These are phyloP conservation scores for Oreortyx pictus DNA, from an alignment of 2,797 vertebrate species.

Conservation along the genomic window DNA sequence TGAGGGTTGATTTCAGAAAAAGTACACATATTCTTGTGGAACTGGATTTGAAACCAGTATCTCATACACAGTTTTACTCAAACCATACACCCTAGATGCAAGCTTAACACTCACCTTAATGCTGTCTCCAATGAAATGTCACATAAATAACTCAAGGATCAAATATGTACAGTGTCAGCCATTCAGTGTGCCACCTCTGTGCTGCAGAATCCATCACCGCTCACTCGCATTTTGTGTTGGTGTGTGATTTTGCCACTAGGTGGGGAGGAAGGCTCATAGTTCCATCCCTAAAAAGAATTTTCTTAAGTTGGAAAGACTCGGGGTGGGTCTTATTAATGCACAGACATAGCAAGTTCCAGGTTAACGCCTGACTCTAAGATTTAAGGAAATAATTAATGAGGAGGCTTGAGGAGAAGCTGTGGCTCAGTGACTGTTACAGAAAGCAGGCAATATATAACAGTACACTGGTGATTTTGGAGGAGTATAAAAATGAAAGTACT, in stretches of 20 bases:
- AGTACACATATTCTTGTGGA: background rate
- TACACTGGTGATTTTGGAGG: background rate
- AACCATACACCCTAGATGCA: background rate
- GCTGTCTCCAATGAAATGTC: background rate
- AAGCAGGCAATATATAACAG: background rate
- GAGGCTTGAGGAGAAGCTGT: background rate
- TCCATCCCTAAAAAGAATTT: background rate
- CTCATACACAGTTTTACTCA: background rate
- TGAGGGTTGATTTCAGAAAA: background rate
- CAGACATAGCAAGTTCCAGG: background rate
- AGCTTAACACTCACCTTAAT: background rate
- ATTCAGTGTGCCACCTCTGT: background rate
- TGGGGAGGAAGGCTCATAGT: background rate
- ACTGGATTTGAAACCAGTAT: background rate
- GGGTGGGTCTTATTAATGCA: background rate
- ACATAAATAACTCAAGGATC: rapidly evolving
- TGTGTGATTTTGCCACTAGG: background rate
- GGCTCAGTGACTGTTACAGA: background rate
- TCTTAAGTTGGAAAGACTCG: background rate
- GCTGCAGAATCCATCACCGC: rapidly evolving
- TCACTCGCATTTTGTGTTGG: background rate
- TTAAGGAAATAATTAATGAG: background rate
- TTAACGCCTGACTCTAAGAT: background rate
- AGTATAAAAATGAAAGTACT: background rate
- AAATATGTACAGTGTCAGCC: background rate